Percentiles rank a stretch among this genome's conserved stretches.
phyloP scores from a whole-genome alignment of 2,113 vertebrate genomes.

The Tricholaema leucomelas region DNA sequence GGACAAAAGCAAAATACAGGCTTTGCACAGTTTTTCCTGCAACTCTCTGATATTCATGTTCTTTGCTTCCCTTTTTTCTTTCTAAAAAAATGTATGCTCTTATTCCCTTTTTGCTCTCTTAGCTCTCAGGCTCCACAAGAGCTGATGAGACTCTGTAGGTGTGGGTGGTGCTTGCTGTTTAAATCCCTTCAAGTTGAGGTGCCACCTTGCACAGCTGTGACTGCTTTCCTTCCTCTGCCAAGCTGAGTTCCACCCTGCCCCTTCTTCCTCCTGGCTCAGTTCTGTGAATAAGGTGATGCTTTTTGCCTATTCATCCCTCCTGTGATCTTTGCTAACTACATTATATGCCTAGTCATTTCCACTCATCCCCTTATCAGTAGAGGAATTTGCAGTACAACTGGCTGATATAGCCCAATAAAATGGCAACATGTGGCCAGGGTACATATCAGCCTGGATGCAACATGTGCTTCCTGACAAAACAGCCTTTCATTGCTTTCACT shows the following conservation, averaged over 20 bases:
- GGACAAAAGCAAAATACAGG: neutral
- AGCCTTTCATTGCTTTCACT: neutral
- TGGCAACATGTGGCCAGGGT: neutral
- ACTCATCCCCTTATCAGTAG: neutral
- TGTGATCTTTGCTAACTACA: neutral
- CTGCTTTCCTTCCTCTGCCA: neutral
- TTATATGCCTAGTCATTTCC: neutral
- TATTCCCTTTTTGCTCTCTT: neutral
- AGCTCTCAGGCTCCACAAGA: neutral
- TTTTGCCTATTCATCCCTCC: neutral
- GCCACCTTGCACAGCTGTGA: neutral
- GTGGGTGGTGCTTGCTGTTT: neutral
- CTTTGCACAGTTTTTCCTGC: neutral
- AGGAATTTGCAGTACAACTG: neutral
- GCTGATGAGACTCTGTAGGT: neutral
- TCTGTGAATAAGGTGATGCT: conserved; percentile 23
- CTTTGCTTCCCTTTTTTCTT: neutral
- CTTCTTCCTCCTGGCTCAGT: neutral
- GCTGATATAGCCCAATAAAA: neutral
- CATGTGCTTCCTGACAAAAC: neutral
- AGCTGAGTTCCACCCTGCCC: neutral
- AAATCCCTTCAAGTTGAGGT: neutral
- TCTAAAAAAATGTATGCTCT: neutral
- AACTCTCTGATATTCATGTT: neutral
- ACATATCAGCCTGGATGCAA: neutral